Percentiles rank a stretch among this genome's conserved stretches.
These are phyloP conservation scores for Boloria euphrosyne DNA, from an alignment of 2,888 invertebrate genomes.

Conservation along the genomic window DNA sequence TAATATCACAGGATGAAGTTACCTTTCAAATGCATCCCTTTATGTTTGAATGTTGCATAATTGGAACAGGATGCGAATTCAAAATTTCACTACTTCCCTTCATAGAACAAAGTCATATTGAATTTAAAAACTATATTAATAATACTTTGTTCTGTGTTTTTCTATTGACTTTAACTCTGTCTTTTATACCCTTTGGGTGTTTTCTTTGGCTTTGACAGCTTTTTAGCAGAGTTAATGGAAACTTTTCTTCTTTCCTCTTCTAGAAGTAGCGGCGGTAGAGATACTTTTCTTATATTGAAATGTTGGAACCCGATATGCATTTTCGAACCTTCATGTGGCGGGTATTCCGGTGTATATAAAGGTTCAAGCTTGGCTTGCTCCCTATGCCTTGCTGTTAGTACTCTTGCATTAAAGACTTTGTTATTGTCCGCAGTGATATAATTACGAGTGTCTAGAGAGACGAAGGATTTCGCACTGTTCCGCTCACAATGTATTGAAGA, in stretches of 20 bases:
- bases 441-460: constrained; percentile 69
- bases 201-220: constrained; percentile 47
- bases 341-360: constrained; percentile 61
- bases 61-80: no score
- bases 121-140: no score
- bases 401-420: constrained; percentile 57
- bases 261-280: constrained; percentile 69
- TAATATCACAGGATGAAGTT: no score
- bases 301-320: constrained; percentile 51
- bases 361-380: constrained; percentile 67
- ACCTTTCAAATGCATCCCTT: no score
- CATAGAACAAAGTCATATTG: background rate
- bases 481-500: constrained; percentile 71
- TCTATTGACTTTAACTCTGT: constrained; percentile 36
- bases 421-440: constrained; percentile 62
- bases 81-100: no score
- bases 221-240: constrained; percentile 59
- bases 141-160: background rate
- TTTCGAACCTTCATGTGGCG: constrained; percentile 55
- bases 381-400: constrained; percentile 68
- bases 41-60: no score
- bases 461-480: constrained; percentile 76
- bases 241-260: constrained; percentile 72
- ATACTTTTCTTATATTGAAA: constrained; percentile 69
- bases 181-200: constrained; percentile 36